Conservation (phyloP, 2,113 vertebrate genomes). For the Agapornis roseicollis region DNA sequence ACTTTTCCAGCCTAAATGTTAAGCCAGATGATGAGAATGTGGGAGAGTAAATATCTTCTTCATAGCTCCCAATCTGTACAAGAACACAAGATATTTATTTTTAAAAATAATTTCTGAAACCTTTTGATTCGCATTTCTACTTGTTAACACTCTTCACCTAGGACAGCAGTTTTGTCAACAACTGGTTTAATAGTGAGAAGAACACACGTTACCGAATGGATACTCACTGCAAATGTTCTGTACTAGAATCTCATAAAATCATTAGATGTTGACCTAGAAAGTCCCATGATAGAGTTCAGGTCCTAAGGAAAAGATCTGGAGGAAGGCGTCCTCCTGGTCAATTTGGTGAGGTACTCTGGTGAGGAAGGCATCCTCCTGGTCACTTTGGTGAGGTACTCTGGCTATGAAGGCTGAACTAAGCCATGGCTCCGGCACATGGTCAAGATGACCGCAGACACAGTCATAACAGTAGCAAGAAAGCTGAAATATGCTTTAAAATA, state of each 20-base stretch:
- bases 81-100: background rate
- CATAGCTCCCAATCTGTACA: accelerated
- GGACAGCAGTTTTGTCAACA: background rate
- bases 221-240: background rate
- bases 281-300: background rate
- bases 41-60: background rate
- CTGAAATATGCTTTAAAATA: background rate
- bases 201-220: background rate
- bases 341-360: no score
- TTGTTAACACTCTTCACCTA: background rate
- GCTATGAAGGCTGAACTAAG: background rate
- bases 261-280: background rate
- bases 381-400: background rate
- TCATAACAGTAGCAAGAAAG: background rate
- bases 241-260: background rate
- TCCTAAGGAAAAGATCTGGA: background rate
- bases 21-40: background rate
- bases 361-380: no score
- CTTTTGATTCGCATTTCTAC: background rate
- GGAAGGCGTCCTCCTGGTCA: background rate
- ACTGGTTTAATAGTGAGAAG: background rate
- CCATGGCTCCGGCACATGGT: background rate
- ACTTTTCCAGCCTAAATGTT: background rate
- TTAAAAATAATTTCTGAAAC: background rate
- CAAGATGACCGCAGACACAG: background rate